A percentile compares a stretch with the other conserved stretches of the same genome.
Conservation (phyloP, 2,888 invertebrate species). For the Drosophila mercatorum region DNA sequence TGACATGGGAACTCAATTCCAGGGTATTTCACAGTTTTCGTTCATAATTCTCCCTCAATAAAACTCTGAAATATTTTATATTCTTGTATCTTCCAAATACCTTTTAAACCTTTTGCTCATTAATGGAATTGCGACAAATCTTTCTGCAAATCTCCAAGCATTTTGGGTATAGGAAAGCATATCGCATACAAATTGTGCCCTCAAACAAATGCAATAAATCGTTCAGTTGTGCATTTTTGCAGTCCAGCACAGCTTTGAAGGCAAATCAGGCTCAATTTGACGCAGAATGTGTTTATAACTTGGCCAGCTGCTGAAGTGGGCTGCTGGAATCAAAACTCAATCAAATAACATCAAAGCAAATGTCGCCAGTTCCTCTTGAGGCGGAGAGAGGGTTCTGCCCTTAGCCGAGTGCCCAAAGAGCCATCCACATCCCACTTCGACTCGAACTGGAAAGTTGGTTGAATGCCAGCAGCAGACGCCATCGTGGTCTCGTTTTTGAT, state of each 20-base stretch:
- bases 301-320: not conserved
- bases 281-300: conserved; percentile 11
- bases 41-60: too few species aligned
- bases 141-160: too few species aligned
- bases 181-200: not conserved
- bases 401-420: conserved; percentile 1
- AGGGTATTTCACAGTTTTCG: not conserved
- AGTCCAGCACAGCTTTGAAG: not conserved
- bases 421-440: conserved; percentile 7
- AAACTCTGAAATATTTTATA: too few species aligned
- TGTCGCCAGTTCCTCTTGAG: conserved; percentile 51
- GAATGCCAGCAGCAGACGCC: conserved; percentile 54
- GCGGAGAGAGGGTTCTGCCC: not conserved
- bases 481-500: conserved; percentile 50
- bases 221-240: not conserved
- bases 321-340: conserved; percentile 52
- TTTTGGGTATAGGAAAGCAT: not conserved
- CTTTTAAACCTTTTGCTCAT: too few species aligned
- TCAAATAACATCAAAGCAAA: conserved; percentile 75
- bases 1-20: conserved; percentile 38
- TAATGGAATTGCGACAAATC: too few species aligned
- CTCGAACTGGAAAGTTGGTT: conserved; percentile 30
- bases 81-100: too few species aligned
- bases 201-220: not conserved
- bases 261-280: not conserved